These are phyloP conservation scores for Ceratosolen fusciceps DNA, from an alignment of 1,140 invertebrate species.

Conservation along the genomic window DNA sequence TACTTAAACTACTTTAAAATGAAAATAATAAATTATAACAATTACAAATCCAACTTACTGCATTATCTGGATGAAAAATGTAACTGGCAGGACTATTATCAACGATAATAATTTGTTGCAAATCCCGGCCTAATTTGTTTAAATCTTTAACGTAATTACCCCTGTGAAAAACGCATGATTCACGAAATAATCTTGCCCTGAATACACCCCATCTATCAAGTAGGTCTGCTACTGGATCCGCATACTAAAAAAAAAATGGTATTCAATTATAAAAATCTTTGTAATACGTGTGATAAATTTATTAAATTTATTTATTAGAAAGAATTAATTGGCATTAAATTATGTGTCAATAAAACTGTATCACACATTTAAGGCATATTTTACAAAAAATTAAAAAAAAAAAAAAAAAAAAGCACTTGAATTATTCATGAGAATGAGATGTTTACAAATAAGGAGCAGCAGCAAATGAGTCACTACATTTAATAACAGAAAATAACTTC, in stretches of 20 bases:
- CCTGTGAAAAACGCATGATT: constrained; percentile 99
- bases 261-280: constrained; percentile 8
- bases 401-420: not conserved
- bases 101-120: constrained; percentile 97
- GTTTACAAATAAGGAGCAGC: not conserved
- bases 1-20: not conserved
- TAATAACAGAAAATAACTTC: not conserved
- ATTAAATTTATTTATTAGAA: not conserved
- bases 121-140: constrained; percentile 95
- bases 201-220: constrained; percentile 99
- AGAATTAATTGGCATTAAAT: constrained; percentile 16
- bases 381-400: too few relatives aligned
- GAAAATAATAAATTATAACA: not conserved
- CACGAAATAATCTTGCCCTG: constrained; percentile 95
- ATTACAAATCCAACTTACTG: constrained; percentile 80
- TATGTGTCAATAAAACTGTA: constrained; percentile 4
- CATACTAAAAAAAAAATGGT: constrained; percentile 80
- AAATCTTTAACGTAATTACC: constrained; percentile 99
- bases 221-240: constrained; percentile 98
- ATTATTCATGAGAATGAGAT: not conserved
- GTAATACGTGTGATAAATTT: too few relatives aligned
- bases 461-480: constrained; percentile 4
- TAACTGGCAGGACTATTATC: constrained; percentile 99
- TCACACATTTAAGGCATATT: constrained; percentile 25
- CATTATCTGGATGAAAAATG: constrained; percentile 99